Percentiles rank a stretch among this genome's conserved stretches.
Evolutionary conservation across 2,888 invertebrate genomes (phyloP).

Genomic region (Rotaria magnacalcarata): DNA sequence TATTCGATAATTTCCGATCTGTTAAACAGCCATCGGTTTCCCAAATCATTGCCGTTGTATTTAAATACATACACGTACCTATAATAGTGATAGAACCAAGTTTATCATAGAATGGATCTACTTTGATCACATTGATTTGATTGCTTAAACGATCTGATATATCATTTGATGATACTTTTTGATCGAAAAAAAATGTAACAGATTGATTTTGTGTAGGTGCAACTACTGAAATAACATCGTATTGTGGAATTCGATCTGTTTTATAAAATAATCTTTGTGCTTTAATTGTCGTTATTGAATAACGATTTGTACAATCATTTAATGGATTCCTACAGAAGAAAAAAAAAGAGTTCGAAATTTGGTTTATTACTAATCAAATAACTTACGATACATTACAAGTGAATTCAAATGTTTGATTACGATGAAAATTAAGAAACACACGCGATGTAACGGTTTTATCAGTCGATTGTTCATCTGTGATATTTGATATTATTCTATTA

Average conservation of each 20-base stretch:
- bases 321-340: neutral
- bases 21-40: slow-evolving; percentile 5
- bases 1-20: neutral
- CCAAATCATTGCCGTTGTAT: slow-evolving; percentile 8
- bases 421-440: neutral
- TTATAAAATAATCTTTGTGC: neutral
- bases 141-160: neutral
- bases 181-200: neutral
- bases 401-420: neutral
- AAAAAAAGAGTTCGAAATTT: neutral
- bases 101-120: neutral
- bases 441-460: neutral
- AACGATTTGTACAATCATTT: slow-evolving; percentile 2
- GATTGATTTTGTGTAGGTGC: neutral
- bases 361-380: no score
- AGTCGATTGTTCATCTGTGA: neutral
- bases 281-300: slow-evolving; percentile 1
- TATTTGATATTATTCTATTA: neutral
- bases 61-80: slow-evolving; percentile 29
- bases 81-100: neutral
- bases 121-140: neutral
- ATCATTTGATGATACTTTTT: neutral
- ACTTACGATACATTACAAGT: neutral
- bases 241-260: neutral
- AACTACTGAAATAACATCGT: neutral